Base-by-base conservation (phyloP, 2,888 invertebrate genomes). In the Holacanthella duospinosa region DNA sequence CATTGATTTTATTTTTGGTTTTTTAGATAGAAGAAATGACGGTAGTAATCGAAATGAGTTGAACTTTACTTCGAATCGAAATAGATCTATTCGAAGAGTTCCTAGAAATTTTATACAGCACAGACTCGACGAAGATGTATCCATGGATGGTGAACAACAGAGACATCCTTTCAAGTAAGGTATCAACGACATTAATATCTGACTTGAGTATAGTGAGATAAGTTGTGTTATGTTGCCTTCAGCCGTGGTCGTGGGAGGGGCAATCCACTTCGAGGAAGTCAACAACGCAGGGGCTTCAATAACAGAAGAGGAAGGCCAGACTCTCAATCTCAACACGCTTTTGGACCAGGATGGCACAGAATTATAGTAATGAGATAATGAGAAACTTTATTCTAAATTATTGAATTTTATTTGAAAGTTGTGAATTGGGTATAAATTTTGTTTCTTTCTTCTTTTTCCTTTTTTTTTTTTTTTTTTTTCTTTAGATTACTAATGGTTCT, bases 301-400 rank as follows among this genome's bases (percentile, higher is more conserved):
- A 48, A 48, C 48, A 9, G 21, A 9, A 48, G 21, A 4, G 4
- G 21, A 21, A 21, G 48, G n/a, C 48, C 6, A 21, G 48, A 48
- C 21, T n/a, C 12, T 48, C 12, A 36, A 36, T 6, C 9, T 16
- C n/a, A 24, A 2, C 61, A 54, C 24, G 54, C 28, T 4, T 61
- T 61, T 12, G 61, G 61, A 9, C 61, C 61, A 2, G 25, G 43
- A 24, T 61, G 61, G 61, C 54, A 61, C 25, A 61, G 55, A 43
- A 21, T 61, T 29, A 55, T 27, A 12, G 61, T 61, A 61, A 61
- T 2, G 4, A n/a, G 16, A 43, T 55, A 6, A 36, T 36, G 9
- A 36, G 12, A 43, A 6, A 43, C 24, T 43, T 9, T 6, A 59
- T 36, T 19, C 12, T 4, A 21, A 9, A 21, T 48, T 43, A 25